Evolutionary conservation across 2,888 invertebrate species (phyloP), one percentile per base, ranked within the genome.

Genomic region (Scaeva pyrastri): DNA sequence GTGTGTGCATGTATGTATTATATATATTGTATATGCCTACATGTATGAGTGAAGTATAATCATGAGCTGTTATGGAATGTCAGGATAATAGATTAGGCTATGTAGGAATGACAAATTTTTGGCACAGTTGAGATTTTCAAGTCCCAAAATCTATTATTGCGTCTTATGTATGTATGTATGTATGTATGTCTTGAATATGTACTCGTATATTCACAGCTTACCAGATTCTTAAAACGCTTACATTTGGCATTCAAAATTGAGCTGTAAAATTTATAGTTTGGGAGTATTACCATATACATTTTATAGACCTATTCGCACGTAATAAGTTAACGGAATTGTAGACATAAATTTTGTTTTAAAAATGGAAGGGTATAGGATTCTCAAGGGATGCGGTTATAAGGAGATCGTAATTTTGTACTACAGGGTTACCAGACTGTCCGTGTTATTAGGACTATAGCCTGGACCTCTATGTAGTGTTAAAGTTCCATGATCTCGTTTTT

Each of bases 1-100:
- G 12, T 21, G 11, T 50, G 45, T 16, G 6, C 16, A n/a, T 45
- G 3, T 8, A n/a, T 45, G 16, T 52, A 12, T 52, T 31, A 36
- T 7, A 36, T 7, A 12, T 7, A 52, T 39, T 2, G 19, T 21
- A 19, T 6, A 50, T 50, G 10, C 10, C 0, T 39, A 12, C 3
- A 12, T 50, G 50, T 58, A 21, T 10, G 21, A 41, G 19, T 60
- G 8, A 8, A 31, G 60, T 60, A 66, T 48, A 48, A 66, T 48
- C 66, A 48, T 66, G 31, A 66, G 68, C 14, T 39, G 50, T 52
- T 68, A 68, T 39, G 21, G 39, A 68, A 52, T 68, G 68, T 23
- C 23, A 39, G 45, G 36, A 36, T 21, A n/a, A 50, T 68, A 52
- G 68, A 52, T 68, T 68, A 39, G n/a, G 39, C 52, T 41, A 60